Evolutionary conservation across 2,113 vertebrate species (phyloP), one percentile per base, ranked within the genome.

Genomic region (Phalacrocorax brasilianus): DNA sequence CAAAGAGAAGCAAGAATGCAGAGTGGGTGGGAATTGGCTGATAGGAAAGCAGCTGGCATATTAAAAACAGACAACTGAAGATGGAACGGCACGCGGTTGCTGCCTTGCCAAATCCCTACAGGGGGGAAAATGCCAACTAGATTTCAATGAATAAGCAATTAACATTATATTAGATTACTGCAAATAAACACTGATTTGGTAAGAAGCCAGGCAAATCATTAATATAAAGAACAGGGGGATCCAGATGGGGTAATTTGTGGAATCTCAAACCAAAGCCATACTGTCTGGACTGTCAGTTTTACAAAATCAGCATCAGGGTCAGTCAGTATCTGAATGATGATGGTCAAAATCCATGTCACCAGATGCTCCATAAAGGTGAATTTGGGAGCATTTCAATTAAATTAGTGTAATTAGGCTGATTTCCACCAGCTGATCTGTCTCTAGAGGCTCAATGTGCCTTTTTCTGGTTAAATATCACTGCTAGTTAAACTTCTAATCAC

Each of bases 1-100:
- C 88, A 97, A 95, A 96, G 87, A 95, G 85, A 95, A 95, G 85
- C 94, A 97, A 96, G 96, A 85, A 94, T 92, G 96, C 42, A 3
- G 66, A 53, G 82, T 85, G 97, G 97, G 97, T 95, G 94, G 87
- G 91, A 40, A 28, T 1, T 86, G 70, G 73, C 61, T 97, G 95
- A 67, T 86, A 96, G 91, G 91, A 79, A 68, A 95, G 94, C 87
- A 98, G 95, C 95, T 97, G 96, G 94, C 91, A 96, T 38, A 10
- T 91, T 95, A 87, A 93, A 63, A 50, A 53, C 40, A 81, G 55
- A 86, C 74, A 96, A 62, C 59, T 71, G 63, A 77, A 81, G 73
- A 93, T 85, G 88, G 93, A 94, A 71, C 2, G 0, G 13, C 22
- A 85, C 10, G 1, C 2, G 10, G 62, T 49, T 61, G 9, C 32